Conservation (phyloP, 2,888 invertebrate genomes). For the Malthinus seriepunctatus region DNA sequence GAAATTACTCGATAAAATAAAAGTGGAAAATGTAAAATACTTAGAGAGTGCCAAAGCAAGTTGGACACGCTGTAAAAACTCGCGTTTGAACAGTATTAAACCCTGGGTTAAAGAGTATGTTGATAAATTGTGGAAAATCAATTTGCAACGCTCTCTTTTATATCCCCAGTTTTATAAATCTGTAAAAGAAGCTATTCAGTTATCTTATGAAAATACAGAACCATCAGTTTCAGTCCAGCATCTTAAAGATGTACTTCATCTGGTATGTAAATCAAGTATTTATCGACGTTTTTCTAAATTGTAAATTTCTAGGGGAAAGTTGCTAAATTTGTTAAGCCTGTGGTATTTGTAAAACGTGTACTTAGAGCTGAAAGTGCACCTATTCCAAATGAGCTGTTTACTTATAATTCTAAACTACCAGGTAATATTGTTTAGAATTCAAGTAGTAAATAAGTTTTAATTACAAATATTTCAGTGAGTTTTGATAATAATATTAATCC, state of each 20-base stretch:
- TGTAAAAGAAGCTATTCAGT: conserved; percentile 27
- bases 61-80: conserved; percentile 24
- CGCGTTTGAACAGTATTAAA: conserved; percentile 10
- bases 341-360: conserved; percentile 19
- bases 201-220: conserved; percentile 36
- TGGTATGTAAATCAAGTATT: conserved; percentile 30
- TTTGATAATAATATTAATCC: conserved; percentile 40
- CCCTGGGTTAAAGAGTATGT: conserved; percentile 20
- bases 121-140: conserved; percentile 32
- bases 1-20: conserved; percentile 33
- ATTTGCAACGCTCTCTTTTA: conserved; percentile 30
- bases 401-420: conserved; percentile 32
- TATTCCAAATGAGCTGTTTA: background rate
- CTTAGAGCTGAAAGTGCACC: conserved; percentile 20
- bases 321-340: conserved; percentile 30
- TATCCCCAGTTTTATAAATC: conserved; percentile 40
- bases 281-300: background rate
- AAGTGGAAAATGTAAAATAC: conserved; percentile 35
- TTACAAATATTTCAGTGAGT: conserved; percentile 39
- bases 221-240: conserved; percentile 36
- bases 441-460: background rate
- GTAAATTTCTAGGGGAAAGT: conserved; percentile 29
- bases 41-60: conserved; percentile 24
- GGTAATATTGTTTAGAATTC: conserved; percentile 19
- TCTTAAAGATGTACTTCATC: conserved; percentile 35